A percentile compares a stretch with the other conserved stretches of the same genome.
These are phyloP conservation scores for Trematomus loennbergii DNA, from an alignment of 2,113 vertebrate species.

Conservation along the genomic window DNA sequence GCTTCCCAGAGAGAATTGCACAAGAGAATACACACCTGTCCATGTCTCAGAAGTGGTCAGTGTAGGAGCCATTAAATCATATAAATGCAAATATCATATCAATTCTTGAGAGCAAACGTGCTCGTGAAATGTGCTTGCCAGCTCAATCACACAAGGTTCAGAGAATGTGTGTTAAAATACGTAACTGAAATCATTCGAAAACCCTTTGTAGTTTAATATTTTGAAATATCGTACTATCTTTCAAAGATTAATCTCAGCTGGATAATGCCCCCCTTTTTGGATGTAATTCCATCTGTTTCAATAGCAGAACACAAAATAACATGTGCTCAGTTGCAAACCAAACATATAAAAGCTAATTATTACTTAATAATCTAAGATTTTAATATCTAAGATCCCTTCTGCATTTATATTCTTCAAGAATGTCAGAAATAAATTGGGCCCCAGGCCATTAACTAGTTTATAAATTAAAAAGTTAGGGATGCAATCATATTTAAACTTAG, in stretches of 20 bases:
- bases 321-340: too few relatives aligned
- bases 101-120: background rate
- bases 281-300: too few relatives aligned
- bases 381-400: background rate
- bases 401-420: conserved; percentile 4
- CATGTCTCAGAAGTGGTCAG: background rate
- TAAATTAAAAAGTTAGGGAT: too few relatives aligned
- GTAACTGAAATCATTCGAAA: background rate
- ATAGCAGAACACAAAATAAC: too few relatives aligned
- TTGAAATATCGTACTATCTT: background rate
- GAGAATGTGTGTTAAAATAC: background rate
- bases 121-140: background rate
- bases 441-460: background rate
- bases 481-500: too few relatives aligned
- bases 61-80: background rate
- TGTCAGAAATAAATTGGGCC: background rate
- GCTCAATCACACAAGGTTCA: background rate
- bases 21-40: background rate
- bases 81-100: too few relatives aligned
- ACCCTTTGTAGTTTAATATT: background rate
- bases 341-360: background rate
- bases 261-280: background rate
- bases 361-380: background rate
- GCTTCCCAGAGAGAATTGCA: too few relatives aligned
- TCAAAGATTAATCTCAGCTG: background rate